Evolutionary conservation across 2,113 vertebrate genomes (phyloP), one percentile per base, ranked within the genome.

Genomic region (cattle (Bos taurus)): DNA sequence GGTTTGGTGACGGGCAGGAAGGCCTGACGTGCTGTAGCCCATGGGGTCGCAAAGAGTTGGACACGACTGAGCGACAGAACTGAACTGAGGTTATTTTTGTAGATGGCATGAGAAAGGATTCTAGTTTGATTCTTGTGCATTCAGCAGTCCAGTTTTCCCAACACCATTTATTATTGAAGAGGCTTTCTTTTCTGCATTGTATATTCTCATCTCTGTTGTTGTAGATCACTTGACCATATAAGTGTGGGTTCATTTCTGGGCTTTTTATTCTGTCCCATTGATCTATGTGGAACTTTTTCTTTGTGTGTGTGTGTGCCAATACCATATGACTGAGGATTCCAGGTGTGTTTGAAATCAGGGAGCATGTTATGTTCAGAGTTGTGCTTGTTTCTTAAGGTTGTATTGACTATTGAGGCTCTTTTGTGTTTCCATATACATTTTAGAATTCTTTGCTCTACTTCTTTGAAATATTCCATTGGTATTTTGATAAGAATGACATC

Each of bases 61-160:
- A 16, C 21, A 74, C 0, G 0, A 23, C 67, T 40, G 36, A 74
- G 67, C 0, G 8, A 40, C 21, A 25, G 11, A 74, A 40, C 5
- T 74, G n/a, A 25, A 43, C 6, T 77, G 71, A 43, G 40, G 40
- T 77, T 77, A 43, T 43, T 77, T 77, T 77, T 43, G 71, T 43
- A 77, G 71, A 77, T 43, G 23, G 2, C 40, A 15, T 43, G 40
- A 43, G 71, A 43, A 77, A 77, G 12, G 21, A 77, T 43, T 77
- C 40, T 43, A 77, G 71, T 43, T 77, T 77, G 71, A 43, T 77
- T 77, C n/a, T 26, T 77, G 71, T 43, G 12, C 40, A 26, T 43
- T 40, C 40, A 77, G 23, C 36, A 26, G 40, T 43, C 40, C 71
- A 77, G 1, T 77, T 77, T 77, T 43, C 40, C 71, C 3, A 43